These are phyloP conservation scores for Nilaparvata lugens DNA, from an alignment of 1,140 invertebrate genomes.

Conservation along the genomic window DNA sequence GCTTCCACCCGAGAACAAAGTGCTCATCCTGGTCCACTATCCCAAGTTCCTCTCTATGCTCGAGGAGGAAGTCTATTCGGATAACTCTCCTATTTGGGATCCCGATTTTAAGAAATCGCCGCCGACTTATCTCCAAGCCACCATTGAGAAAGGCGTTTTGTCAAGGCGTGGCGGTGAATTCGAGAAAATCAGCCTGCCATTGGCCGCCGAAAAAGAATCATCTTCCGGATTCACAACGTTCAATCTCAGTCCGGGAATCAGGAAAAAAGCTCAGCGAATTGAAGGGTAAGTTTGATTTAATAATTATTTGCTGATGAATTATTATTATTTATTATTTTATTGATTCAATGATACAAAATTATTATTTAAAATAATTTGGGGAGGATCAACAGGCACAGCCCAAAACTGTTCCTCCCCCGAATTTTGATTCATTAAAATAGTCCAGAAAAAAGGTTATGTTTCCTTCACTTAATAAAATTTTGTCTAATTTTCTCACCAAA, in stretches of 20 bases:
- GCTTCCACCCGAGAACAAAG: slow-evolving; percentile 77
- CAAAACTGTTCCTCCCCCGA: no score
- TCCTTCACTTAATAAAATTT: no score
- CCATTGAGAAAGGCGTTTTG: slow-evolving; percentile 29
- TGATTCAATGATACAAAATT: no score
- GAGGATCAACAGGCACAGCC: no score
- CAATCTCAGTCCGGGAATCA: slow-evolving; percentile 47
- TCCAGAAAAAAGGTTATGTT: no score
- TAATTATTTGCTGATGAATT: no score
- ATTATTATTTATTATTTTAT: no score
- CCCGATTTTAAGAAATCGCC: slow-evolving; percentile 69
- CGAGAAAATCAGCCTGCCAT: slow-evolving; percentile 49
- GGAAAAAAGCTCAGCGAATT: slow-evolving; percentile 28
- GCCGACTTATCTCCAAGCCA: slow-evolving; percentile 51
- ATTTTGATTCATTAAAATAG: no score
- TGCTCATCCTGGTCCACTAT: slow-evolving; percentile 52
- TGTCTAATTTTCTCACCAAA: no score
- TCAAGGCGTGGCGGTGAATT: slow-evolving; percentile 45
- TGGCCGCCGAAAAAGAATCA: slow-evolving; percentile 40
- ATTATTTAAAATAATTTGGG: no score
- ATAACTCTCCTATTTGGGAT: slow-evolving; percentile 88
- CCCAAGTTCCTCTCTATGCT: slow-evolving; percentile 73
- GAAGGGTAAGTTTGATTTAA: slow-evolving; percentile 13
- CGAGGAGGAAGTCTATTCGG: slow-evolving; percentile 77
- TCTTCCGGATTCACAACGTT: slow-evolving; percentile 55